Percentiles rank a stretch among this genome's conserved stretches.
phyloP scores from a whole-genome alignment of 1,140 invertebrate species.

The Drosophila azteca region DNA sequence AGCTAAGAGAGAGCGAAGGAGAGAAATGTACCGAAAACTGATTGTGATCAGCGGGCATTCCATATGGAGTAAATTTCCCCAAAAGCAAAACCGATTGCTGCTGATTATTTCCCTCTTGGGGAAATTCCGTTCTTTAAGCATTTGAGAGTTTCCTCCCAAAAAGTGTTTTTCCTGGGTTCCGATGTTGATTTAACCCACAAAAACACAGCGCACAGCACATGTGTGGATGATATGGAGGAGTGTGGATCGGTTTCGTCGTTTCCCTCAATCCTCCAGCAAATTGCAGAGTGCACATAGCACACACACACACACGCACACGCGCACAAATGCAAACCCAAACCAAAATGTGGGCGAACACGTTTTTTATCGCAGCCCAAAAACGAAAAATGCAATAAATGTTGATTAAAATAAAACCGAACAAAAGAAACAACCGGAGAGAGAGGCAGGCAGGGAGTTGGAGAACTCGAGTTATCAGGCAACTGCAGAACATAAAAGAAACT shows the following conservation, averaged over 20 bases:
- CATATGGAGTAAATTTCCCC: too few relatives aligned
- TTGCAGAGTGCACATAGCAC: constrained; percentile 53
- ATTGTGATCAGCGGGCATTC: too few relatives aligned
- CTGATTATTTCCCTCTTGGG: too few relatives aligned
- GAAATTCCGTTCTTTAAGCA: not conserved
- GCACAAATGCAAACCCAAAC: constrained; percentile 45
- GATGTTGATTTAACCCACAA: constrained; percentile 73
- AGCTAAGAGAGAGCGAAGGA: too few relatives aligned
- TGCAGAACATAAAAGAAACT: constrained; percentile 38
- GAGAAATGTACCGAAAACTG: too few relatives aligned
- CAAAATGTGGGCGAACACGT: constrained; percentile 78
- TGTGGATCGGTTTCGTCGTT: constrained; percentile 3
- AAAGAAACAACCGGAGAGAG: constrained; percentile 22
- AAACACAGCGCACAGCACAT: constrained; percentile 54
- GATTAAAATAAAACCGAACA: constrained; percentile 70
- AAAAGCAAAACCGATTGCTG: too few relatives aligned
- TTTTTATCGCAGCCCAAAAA: constrained; percentile 74
- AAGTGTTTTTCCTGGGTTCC: constrained; percentile 53
- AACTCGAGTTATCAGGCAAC: too few relatives aligned
- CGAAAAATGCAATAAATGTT: constrained; percentile 76
- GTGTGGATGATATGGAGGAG: constrained; percentile 57
- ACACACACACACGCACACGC: constrained; percentile 35
- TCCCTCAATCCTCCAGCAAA: constrained; percentile 35
- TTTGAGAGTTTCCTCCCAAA: constrained; percentile 27
- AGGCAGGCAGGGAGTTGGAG: not conserved